Evolutionary conservation across 1,140 invertebrate genomes (phyloP), one percentile per base, ranked within the genome.

Genomic region (Triops cancriformis): DNA sequence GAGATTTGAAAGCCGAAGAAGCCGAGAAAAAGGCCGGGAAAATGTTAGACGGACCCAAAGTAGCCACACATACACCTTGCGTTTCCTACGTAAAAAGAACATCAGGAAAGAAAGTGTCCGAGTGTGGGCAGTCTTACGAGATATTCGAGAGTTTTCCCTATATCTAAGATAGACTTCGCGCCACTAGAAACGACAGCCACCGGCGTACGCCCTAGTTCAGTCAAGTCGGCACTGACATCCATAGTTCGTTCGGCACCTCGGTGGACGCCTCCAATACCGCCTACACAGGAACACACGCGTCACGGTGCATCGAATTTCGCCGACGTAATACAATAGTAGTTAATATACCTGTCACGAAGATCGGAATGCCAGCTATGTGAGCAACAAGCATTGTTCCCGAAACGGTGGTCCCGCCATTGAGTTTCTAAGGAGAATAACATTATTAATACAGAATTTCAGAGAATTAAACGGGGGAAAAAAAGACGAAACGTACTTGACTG

Each of bases 141-240:
- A 83, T 92, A 98, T 84, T 99, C 98, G 37, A 99, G 86, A 1
- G 97, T 99, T 82, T 92, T 91, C 1, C 89, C 90, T 82, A 99
- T 96, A 84, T 99, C 98, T 37, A 99, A 86, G 81, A 99, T 99
- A 43, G 96, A 97, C 87, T 99, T 99, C 45, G 98, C 90, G 18
- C 98, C 98, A 82, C 96, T 94, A 80, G 94, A 98, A 1, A 99
- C 90, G 12, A 99, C 96, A 77, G 93, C 89, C 1, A 98, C 90
- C 9, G 92, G 90, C 78, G 91, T 97, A 74, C 90, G 87, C 7
- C 95, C 92, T 27, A 99, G 87, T 85, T 99, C 97, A 11, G 89
- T 90, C 23, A 99, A 87, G 87, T 99, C 98, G 9, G 97, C 95
- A 80, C 97, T 99, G 10, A 99, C 88, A 85, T 99, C 98, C 83